Evolutionary conservation across 92 coral and sea anemone species (phyloP).

Genomic region (Actinernus sp.): DNA sequence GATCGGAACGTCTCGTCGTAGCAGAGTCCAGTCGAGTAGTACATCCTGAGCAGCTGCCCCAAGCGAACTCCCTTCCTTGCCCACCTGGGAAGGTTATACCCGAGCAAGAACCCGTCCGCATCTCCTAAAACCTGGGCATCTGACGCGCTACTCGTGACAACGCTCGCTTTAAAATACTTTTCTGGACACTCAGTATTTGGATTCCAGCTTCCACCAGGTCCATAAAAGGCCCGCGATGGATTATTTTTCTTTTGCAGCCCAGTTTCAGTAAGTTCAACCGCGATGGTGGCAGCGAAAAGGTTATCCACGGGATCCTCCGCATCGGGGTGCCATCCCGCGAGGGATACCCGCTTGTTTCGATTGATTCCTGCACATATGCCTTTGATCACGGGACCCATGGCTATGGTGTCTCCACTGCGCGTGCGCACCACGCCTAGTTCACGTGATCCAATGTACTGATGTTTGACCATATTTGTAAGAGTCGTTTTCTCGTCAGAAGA

Average conservation of each 20-base stretch:
- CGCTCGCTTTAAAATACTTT: constrained; percentile 4
- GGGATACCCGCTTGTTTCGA: constrained; percentile 33
- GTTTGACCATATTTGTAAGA: constrained; percentile 39
- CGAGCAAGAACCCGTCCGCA: constrained; percentile 62
- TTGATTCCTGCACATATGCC: constrained; percentile 61
- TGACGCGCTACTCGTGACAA: constrained; percentile 16
- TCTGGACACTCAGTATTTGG: constrained; percentile 40
- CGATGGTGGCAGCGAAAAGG: constrained; percentile 61
- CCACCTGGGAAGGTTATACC: constrained; percentile 30
- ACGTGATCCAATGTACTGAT: constrained; percentile 9
- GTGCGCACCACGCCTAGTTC: constrained; percentile 55
- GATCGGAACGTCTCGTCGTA: constrained; percentile 34
- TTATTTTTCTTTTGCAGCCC: constrained; percentile 19
- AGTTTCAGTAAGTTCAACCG: constrained; percentile 30
- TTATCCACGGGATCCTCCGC: constrained; percentile 61
- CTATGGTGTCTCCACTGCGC: constrained; percentile 41
- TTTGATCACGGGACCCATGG: constrained; percentile 60
- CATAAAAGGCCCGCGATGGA: constrained; percentile 26
- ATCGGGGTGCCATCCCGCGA: constrained; percentile 27
- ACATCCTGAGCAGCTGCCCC: constrained; percentile 68
- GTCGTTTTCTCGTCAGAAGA: constrained; percentile 17
- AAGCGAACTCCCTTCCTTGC: constrained; percentile 57
- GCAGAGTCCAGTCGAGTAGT: constrained; percentile 52
- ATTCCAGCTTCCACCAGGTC: constrained; percentile 61
- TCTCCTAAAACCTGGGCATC: constrained; percentile 63